phyloP scores from a whole-genome alignment of 1,140 invertebrate species.

The Drosophila pandora region DNA sequence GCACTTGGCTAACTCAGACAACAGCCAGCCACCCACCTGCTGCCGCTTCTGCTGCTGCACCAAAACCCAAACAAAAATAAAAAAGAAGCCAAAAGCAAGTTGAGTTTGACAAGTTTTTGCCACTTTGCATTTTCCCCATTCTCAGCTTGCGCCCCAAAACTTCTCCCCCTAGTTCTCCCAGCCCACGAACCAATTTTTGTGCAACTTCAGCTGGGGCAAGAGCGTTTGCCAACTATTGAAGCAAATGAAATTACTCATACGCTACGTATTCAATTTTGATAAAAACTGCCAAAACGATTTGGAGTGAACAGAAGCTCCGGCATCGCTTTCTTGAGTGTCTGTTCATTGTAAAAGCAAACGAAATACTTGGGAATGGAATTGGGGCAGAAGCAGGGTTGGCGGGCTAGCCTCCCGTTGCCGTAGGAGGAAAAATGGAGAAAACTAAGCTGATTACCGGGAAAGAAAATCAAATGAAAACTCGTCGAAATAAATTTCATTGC shows the following conservation, averaged over 20 bases:
- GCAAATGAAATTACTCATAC: constrained; percentile 80
- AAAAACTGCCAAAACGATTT: constrained; percentile 60
- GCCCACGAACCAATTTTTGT: constrained; percentile 24
- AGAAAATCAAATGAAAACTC: constrained; percentile 69
- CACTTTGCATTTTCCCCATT: constrained; percentile 70
- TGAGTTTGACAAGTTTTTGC: constrained; percentile 74
- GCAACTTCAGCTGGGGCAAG: constrained; percentile 27
- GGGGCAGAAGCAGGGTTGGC: neutral
- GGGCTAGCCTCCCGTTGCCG: constrained; percentile 1
- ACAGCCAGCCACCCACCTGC: constrained; percentile 7
- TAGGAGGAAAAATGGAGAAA: constrained; percentile 30
- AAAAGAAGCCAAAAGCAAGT: constrained; percentile 29
- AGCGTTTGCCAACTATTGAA: constrained; percentile 55
- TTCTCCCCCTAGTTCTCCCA: neutral
- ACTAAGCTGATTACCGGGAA: constrained; percentile 73
- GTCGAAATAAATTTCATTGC: constrained; percentile 68
- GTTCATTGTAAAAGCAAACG: constrained; percentile 37
- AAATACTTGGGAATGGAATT: constrained; percentile 8
- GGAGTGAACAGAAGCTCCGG: constrained; percentile 39
- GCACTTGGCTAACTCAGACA: constrained; percentile 46
- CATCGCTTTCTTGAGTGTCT: constrained; percentile 37
- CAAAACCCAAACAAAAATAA: too few species aligned
- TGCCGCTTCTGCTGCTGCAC: constrained; percentile 24
- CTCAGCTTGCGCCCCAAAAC: neutral
- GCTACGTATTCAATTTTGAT: constrained; percentile 75